A percentile compares a stretch with the other conserved stretches of the same genome.
Conservation (phyloP, 2,113 vertebrate species). For the Eurypyga helias region DNA sequence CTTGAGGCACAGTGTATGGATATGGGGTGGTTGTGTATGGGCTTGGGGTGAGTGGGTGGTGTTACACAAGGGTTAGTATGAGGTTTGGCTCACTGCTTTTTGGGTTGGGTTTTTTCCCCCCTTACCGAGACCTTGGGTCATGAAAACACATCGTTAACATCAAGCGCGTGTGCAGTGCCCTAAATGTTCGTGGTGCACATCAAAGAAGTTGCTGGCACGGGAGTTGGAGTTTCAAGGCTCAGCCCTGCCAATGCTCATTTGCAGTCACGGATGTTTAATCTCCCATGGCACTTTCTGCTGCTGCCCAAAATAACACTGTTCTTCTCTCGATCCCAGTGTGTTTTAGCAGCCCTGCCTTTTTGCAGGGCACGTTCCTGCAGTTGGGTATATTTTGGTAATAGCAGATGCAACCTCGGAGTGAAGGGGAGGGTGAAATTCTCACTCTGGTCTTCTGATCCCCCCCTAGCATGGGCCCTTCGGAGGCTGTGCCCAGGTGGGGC, state of each 20-base stretch:
- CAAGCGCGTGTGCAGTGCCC: neutral
- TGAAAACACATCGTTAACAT: neutral
- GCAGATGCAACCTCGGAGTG: neutral
- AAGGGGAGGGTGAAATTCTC: neutral
- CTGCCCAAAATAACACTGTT: neutral
- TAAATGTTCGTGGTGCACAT: conserved; percentile 8
- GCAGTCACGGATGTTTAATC: conserved; percentile 29
- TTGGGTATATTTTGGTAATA: neutral
- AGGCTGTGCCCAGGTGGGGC: neutral
- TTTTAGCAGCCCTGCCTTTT: neutral
- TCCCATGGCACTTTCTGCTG: conserved; percentile 26
- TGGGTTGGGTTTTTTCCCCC: accelerated
- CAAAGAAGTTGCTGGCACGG: conserved; percentile 42
- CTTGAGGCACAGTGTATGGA: neutral
- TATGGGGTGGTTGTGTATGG: neutral
- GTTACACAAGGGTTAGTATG: neutral
- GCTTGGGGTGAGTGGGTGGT: neutral
- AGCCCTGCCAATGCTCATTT: conserved; percentile 25
- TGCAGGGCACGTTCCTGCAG: neutral
- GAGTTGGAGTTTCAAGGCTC: conserved; percentile 48
- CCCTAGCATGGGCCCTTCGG: neutral
- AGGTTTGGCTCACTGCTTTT: neutral
- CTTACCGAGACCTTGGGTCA: neutral
- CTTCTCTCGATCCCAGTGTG: neutral
- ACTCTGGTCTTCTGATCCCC: neutral